phyloP scores from a whole-genome alignment of 2,113 vertebrate species.

The Psephotus haematonotus region DNA sequence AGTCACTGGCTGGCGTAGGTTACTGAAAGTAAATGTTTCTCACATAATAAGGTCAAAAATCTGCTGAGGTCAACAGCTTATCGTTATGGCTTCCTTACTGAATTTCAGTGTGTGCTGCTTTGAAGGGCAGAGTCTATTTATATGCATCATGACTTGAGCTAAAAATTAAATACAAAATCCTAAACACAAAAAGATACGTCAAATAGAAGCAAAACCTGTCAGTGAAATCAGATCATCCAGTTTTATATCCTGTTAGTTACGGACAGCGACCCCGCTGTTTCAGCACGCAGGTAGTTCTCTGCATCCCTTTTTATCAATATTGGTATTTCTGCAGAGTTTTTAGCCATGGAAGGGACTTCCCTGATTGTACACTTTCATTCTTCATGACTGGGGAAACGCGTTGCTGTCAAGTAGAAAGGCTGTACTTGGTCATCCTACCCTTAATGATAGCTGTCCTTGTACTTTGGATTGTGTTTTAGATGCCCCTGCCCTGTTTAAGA shows the following conservation, averaged over 20 bases:
- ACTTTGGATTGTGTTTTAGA: background rate
- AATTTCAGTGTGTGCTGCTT: background rate
- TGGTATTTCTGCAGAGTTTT: background rate
- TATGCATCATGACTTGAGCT: background rate
- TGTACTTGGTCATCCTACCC: background rate
- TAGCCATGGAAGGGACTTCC: background rate
- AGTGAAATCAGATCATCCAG: background rate
- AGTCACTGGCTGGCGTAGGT: background rate
- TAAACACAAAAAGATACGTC: background rate
- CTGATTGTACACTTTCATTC: background rate
- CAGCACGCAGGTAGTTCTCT: background rate
- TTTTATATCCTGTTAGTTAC: background rate
- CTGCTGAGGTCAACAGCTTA: conserved; percentile 7
- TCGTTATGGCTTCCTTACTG: background rate
- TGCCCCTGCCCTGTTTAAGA: background rate
- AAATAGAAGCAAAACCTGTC: background rate
- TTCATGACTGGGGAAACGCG: background rate
- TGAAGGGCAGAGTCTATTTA: background rate
- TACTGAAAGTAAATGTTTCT: background rate
- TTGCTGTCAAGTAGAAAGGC: background rate
- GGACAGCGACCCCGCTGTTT: background rate
- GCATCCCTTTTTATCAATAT: background rate
- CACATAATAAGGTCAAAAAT: conserved; percentile 16
- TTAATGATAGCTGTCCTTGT: background rate
- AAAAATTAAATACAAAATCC: background rate